These are phyloP conservation scores for Uria lomvia DNA, from an alignment of 2,113 vertebrate genomes.

Conservation along the genomic window DNA sequence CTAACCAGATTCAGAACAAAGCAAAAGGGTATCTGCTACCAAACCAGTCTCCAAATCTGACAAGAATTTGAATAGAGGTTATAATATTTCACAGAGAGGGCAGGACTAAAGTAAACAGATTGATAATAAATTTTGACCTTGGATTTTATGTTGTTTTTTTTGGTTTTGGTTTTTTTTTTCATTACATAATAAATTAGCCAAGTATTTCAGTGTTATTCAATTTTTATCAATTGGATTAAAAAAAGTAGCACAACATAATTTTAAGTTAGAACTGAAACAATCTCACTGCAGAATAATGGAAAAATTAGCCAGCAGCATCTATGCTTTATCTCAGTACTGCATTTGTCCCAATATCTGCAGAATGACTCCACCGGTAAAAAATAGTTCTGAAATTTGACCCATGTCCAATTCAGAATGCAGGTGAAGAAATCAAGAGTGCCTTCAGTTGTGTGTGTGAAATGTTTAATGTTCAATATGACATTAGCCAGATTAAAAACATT, in stretches of 20 bases:
- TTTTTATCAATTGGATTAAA: not conserved
- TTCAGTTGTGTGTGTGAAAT: not conserved
- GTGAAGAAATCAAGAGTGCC: constrained; percentile 30
- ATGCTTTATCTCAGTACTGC: not conserved
- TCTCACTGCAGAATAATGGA: not conserved
- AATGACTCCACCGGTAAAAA: not conserved
- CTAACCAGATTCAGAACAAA: not conserved
- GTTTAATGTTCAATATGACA: not conserved
- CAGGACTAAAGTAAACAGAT: not conserved
- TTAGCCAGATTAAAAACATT: not conserved
- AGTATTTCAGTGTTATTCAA: not conserved
- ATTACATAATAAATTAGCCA: not conserved
- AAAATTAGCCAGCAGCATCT: not conserved
- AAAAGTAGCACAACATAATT: not conserved
- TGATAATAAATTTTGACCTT: not conserved
- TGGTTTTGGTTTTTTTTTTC: not conserved
- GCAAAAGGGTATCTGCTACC: not conserved
- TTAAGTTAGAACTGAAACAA: not conserved
- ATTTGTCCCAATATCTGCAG: not conserved
- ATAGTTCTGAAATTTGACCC: not conserved
- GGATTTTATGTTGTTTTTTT: not conserved
- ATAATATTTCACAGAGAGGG: not conserved
- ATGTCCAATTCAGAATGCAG: not conserved
- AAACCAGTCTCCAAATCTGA: not conserved
- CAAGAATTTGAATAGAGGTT: not conserved